These are phyloP conservation scores for Electrophaes corylata DNA, from an alignment of 2,888 invertebrate species.

Conservation along the genomic window DNA sequence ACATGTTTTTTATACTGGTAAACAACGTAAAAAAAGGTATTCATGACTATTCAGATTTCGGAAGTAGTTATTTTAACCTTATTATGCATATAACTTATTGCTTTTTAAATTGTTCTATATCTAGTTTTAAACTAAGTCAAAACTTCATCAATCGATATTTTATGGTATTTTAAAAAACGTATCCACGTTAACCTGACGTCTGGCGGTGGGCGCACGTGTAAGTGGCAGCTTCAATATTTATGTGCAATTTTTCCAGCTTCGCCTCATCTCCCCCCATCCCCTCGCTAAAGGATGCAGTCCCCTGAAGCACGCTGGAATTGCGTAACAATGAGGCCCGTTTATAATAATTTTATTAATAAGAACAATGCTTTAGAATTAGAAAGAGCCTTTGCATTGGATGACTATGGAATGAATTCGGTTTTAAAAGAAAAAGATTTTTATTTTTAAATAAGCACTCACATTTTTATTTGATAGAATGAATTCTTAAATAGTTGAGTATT, in stretches of 20 bases:
- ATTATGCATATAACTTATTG: too few relatives aligned
- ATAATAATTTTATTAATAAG: slow-evolving; percentile 62
- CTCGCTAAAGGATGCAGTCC: slow-evolving; percentile 80
- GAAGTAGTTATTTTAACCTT: too few relatives aligned
- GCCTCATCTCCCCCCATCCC: slow-evolving; percentile 40
- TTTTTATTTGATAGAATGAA: too few relatives aligned
- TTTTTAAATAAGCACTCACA: too few relatives aligned
- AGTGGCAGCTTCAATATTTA: slow-evolving; percentile 85
- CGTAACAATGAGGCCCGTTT: slow-evolving; percentile 74
- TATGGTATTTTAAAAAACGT: slow-evolving; percentile 11
- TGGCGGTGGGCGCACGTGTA: slow-evolving; percentile 80
- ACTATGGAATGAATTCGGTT: slow-evolving; percentile 6
- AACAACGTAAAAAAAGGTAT: too few relatives aligned
- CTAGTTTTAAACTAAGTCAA: too few relatives aligned
- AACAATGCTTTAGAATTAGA: slow-evolving; percentile 34
- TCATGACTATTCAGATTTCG: too few relatives aligned
- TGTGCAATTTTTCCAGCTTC: slow-evolving; percentile 82
- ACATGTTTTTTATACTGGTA: too few relatives aligned
- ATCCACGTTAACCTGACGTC: slow-evolving; percentile 55
- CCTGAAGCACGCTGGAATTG: slow-evolving; percentile 63
- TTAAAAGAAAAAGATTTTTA: slow-evolving; percentile 4
- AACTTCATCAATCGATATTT: too few relatives aligned
- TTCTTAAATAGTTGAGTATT: too few relatives aligned
- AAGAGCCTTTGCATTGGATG: slow-evolving; percentile 7
- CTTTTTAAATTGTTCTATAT: too few relatives aligned